These are phyloP conservation scores for Natator depressus DNA, from an alignment of 2,113 vertebrate genomes.

Conservation along the genomic window DNA sequence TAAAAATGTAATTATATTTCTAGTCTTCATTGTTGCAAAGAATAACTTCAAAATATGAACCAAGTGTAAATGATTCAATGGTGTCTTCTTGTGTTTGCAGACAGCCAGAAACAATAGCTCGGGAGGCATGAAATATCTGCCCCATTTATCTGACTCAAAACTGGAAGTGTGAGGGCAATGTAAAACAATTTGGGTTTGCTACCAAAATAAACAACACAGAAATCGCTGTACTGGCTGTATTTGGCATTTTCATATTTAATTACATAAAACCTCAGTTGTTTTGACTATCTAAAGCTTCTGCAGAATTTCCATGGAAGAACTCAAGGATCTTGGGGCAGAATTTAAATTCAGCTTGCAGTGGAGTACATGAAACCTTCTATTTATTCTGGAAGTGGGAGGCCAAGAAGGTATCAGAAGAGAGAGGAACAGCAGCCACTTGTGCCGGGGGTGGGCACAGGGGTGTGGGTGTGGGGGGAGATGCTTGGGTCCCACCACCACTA, in stretches of 20 bases:
- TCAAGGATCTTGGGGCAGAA: neutral
- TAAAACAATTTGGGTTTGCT: constrained; percentile 3
- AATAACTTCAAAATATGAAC: neutral
- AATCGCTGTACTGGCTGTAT: neutral
- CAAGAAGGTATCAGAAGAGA: neutral
- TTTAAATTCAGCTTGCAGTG: neutral
- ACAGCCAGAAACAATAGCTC: neutral
- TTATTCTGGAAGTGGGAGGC: neutral
- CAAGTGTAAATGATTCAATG: neutral
- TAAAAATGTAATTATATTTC: neutral
- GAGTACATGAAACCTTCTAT: neutral
- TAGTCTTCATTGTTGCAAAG: neutral
- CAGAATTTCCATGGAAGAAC: neutral
- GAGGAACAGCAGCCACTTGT: neutral
- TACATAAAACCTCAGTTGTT: neutral
- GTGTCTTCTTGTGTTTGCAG: neutral
- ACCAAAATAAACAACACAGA: neutral
- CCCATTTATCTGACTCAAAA: constrained; percentile 6
- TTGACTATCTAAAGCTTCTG: neutral
- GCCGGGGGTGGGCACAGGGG: too few relatives aligned
- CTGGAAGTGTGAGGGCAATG: neutral
- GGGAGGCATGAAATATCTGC: neutral
- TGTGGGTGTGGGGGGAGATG: neutral
- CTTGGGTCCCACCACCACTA: neutral
- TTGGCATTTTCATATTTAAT: neutral